Conservation (phyloP, 2,888 invertebrate genomes). For the Pharmacophagus antenor region DNA sequence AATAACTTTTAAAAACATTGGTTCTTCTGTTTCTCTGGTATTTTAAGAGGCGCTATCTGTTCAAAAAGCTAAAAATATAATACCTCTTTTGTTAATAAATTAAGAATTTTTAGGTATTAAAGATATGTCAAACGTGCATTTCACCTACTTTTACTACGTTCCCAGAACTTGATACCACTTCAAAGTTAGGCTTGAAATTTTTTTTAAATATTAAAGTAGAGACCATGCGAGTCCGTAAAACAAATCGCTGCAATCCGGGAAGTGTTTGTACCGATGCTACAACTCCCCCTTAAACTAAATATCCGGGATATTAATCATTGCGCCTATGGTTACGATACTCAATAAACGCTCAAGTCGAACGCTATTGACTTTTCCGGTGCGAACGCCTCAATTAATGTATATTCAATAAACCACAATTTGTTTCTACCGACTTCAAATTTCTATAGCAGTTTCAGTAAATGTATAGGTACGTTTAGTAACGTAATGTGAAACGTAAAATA, state of each 20-base stretch:
- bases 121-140: too few relatives aligned
- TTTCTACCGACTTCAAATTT: constrained; percentile 10
- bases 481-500: too few relatives aligned
- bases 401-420: constrained; percentile 58
- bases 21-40: too few relatives aligned
- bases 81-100: too few relatives aligned
- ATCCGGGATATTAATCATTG: constrained; percentile 76
- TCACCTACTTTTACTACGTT: too few relatives aligned
- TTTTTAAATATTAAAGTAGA: neutral
- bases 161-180: too few relatives aligned
- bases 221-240: constrained; percentile 1
- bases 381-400: constrained; percentile 60
- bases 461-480: too few relatives aligned
- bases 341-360: constrained; percentile 59
- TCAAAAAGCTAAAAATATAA: too few relatives aligned
- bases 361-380: constrained; percentile 68
- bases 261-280: constrained; percentile 44
- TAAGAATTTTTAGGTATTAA: too few relatives aligned
- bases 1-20: too few relatives aligned
- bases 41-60: too few relatives aligned
- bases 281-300: constrained; percentile 59
- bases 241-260: constrained; percentile 34
- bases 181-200: neutral
- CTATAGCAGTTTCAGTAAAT: neutral
- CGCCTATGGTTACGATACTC: constrained; percentile 65